Evolutionary conservation across 2,113 vertebrate genomes (phyloP).

Genomic region (Carettochelys insculpta): DNA sequence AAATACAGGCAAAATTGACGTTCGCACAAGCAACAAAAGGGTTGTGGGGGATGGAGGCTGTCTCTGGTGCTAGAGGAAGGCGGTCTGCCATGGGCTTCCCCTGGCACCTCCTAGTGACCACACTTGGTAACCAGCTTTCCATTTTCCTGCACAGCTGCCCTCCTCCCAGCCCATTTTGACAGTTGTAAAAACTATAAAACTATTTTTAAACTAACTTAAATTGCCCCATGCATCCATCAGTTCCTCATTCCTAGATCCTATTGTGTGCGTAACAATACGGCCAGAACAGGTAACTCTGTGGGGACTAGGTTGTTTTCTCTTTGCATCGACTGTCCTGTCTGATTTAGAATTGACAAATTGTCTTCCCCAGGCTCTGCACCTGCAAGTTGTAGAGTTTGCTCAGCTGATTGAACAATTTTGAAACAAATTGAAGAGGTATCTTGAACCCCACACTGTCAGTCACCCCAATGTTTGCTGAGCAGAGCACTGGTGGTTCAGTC

Average conservation of each 20-base stretch:
- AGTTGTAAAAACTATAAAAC: not conserved
- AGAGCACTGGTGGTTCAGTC: too few species aligned
- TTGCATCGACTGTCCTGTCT: not conserved
- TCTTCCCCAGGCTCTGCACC: not conserved
- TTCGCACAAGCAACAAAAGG: not conserved
- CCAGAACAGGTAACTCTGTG: not conserved
- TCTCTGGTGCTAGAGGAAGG: too few species aligned
- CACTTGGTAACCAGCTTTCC: not conserved
- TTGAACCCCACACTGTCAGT: not conserved
- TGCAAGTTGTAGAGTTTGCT: not conserved
- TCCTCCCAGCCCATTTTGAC: not conserved
- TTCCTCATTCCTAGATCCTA: not conserved
- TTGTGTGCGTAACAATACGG: not conserved
- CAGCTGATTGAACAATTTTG: not conserved
- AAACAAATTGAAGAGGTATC: not conserved
- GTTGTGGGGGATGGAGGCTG: rapidly evolving
- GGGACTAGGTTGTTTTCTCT: not conserved
- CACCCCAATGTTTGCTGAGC: not conserved
- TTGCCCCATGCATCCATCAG: not conserved
- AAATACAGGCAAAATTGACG: not conserved
- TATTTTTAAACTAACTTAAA: not conserved
- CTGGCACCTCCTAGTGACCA: too few species aligned
- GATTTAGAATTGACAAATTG: not conserved
- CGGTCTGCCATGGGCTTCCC: not conserved
- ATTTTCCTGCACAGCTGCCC: not conserved